phyloP scores from a whole-genome alignment of 2,113 vertebrate species.

The Sylvia atricapilla region DNA sequence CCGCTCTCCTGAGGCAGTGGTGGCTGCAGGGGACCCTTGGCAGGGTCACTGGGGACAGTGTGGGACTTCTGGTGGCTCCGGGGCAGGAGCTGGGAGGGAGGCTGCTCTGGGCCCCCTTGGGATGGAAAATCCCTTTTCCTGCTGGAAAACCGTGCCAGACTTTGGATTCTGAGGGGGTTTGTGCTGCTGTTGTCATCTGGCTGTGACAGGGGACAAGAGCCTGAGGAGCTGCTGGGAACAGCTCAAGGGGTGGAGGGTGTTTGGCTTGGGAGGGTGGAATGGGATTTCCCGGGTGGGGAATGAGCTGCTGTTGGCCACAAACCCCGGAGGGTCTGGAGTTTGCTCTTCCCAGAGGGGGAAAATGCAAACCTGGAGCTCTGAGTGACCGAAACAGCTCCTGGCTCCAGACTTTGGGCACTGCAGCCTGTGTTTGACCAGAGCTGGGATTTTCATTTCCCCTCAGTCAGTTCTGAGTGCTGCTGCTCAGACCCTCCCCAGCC shows the following conservation, averaged over 20 bases:
- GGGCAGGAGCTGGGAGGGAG: background rate
- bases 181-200: fast-evolving
- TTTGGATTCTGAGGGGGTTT: background rate
- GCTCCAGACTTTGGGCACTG: fast-evolving
- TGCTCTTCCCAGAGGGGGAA: background rate
- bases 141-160: background rate
- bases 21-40: background rate
- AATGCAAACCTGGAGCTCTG: background rate
- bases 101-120: background rate
- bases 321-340: background rate
- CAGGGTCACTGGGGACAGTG: background rate
- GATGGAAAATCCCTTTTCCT: background rate
- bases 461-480: fast-evolving
- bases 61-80: background rate
- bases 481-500: background rate
- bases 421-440: fast-evolving
- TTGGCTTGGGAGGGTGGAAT: background rate
- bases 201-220: background rate
- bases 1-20: fast-evolving
- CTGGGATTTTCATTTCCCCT: fast-evolving
- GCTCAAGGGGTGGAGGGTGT: fast-evolving
- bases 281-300: background rate
- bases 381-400: background rate
- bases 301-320: fast-evolving
- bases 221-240: background rate